These are phyloP conservation scores for Pogonocherus hispidulus DNA, from an alignment of 2,888 invertebrate species.

Conservation along the genomic window DNA sequence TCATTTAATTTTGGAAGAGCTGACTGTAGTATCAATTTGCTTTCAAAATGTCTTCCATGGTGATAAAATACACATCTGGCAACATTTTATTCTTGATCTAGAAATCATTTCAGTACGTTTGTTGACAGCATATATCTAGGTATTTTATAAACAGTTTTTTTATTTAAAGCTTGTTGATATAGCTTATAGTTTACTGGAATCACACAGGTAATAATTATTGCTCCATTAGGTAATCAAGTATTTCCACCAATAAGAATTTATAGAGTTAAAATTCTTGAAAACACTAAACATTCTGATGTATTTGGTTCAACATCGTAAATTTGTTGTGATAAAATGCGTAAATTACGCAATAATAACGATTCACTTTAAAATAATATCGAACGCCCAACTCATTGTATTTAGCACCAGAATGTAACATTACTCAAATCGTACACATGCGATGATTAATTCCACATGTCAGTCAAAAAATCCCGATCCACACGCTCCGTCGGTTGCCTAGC, in stretches of 20 bases:
- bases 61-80: not conserved
- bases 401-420: conserved; percentile 6
- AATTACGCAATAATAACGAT: not conserved
- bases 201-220: no score
- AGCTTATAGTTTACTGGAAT: no score
- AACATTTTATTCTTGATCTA: not conserved
- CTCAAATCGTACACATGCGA: conserved; percentile 14
- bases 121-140: no score
- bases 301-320: no score
- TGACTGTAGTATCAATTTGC: not conserved
- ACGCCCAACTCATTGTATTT: not conserved
- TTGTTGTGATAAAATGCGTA: no score
- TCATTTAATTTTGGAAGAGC: conserved; percentile 37
- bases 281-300: not conserved
- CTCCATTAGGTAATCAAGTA: no score
- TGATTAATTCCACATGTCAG: conserved; percentile 47
- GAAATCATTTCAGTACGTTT: no score
- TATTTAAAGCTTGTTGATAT: no score
- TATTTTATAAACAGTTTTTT: no score
- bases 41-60: not conserved
- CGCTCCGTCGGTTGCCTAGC: conserved; percentile 64
- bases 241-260: no score
- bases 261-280: no score
- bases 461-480: conserved; percentile 54
- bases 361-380: not conserved